Evolutionary conservation across 2,888 invertebrate species (phyloP).

Genomic region (Trichopoda pennipes): DNA sequence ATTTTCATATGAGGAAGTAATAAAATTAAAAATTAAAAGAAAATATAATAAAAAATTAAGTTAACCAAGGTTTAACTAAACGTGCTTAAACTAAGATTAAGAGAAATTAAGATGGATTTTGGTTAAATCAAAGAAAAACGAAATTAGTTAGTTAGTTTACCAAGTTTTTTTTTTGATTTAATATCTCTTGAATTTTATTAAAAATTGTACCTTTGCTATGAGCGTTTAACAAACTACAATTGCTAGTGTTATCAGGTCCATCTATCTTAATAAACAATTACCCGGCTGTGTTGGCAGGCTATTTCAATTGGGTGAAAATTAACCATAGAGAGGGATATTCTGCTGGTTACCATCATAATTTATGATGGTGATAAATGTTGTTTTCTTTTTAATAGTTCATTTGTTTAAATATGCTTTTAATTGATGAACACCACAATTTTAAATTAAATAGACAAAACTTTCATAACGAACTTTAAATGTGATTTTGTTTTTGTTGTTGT

Average conservation of each 20-base stretch:
- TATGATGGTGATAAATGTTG: conserved; percentile 65
- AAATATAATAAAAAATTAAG: not conserved
- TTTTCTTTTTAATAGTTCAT: conserved; percentile 40
- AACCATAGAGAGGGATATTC: conserved; percentile 22
- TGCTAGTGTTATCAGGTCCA: conserved; percentile 7
- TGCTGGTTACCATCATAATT: conserved; percentile 67
- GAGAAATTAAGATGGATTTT: too few species aligned
- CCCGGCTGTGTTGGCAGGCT: not conserved
- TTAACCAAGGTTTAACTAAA: not conserved
- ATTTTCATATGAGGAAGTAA: too few species aligned
- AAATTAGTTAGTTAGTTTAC: too few species aligned
- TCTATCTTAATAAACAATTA: conserved; percentile 53
- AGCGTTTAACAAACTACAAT: conserved; percentile 16
- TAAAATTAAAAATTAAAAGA: not conserved
- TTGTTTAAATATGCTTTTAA: conserved; percentile 62
- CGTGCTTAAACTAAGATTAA: not conserved
- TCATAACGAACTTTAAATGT: conserved; percentile 49
- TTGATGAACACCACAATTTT: conserved; percentile 19
- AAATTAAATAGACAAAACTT: conserved; percentile 49
- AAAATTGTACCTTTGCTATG: not conserved
- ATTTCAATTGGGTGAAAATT: not conserved
- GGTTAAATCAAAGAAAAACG: too few species aligned
- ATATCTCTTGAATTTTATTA: not conserved
- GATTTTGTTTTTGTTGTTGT: conserved; percentile 10
- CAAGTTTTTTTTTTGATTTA: too few species aligned